Conservation (phyloP, 2,888 invertebrate genomes). For the Buathra laborator region DNA sequence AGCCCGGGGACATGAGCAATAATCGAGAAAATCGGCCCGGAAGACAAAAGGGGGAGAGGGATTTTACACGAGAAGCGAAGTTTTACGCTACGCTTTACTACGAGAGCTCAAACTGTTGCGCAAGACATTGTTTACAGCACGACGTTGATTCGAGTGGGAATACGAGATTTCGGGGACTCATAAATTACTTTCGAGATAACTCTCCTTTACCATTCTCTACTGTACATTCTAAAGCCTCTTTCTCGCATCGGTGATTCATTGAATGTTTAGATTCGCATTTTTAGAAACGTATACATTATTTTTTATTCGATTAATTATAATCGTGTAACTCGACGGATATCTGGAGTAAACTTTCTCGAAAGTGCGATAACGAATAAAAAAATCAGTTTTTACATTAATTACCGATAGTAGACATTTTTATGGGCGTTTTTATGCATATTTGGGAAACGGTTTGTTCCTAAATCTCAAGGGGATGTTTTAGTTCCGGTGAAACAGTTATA, state of each 20-base stretch:
- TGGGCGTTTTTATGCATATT: too few species aligned
- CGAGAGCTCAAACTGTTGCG: conserved; percentile 57
- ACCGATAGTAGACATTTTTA: too few species aligned
- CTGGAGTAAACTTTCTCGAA: neutral
- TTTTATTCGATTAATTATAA: neutral
- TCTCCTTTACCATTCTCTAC: neutral
- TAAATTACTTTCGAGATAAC: conserved; percentile 7
- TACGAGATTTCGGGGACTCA: neutral
- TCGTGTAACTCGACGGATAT: neutral
- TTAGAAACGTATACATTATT: neutral
- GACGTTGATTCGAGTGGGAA: neutral
- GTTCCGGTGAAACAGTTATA: too few species aligned
- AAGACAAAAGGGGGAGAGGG: conserved; percentile 57
- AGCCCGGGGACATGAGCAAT: conserved; percentile 52
- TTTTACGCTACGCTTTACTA: conserved; percentile 79
- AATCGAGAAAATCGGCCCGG: conserved; percentile 65
- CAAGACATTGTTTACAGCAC: conserved; percentile 54
- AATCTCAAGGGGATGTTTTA: too few species aligned
- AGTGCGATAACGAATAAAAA: neutral
- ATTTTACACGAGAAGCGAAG: conserved; percentile 61
- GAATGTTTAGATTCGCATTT: neutral
- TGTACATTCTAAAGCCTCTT: neutral
- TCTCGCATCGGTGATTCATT: conserved; percentile 8
- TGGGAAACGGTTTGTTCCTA: too few species aligned
- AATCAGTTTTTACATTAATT: too few species aligned